Evolutionary conservation across 2,797 vertebrate genomes (phyloP).

Genomic region (Coregonus ussuriensis): DNA sequence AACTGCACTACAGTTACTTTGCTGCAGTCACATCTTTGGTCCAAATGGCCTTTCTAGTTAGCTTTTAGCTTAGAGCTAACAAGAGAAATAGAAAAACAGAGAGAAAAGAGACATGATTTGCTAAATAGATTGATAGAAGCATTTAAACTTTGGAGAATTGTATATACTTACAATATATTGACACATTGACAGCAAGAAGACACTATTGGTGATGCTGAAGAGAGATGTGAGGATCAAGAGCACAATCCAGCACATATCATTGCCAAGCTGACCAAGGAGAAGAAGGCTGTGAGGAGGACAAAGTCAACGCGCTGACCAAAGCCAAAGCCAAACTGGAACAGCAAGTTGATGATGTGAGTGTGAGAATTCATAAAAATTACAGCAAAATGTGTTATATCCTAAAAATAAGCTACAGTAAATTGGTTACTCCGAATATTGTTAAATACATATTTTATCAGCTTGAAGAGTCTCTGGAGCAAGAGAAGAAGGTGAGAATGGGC

Average conservation of each 20-base stretch:
- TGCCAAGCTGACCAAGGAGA: slow-evolving; percentile 83
- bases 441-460: slow-evolving; percentile 65
- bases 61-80: neutral
- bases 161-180: slow-evolving; percentile 24
- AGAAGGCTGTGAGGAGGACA: slow-evolving; percentile 87
- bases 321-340: slow-evolving; percentile 85
- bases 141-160: too few relatives aligned
- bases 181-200: slow-evolving; percentile 77
- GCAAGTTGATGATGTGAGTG: slow-evolving; percentile 82
- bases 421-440: neutral
- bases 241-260: slow-evolving; percentile 88
- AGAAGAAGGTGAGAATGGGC: slow-evolving; percentile 87
- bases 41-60: too few relatives aligned
- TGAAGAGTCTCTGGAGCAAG: slow-evolving; percentile 86
- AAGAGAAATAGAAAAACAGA: too few relatives aligned
- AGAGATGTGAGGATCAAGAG: slow-evolving; percentile 89
- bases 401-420: neutral
- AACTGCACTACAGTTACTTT: neutral
- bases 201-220: slow-evolving; percentile 82
- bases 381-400: neutral
- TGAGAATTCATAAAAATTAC: too few relatives aligned
- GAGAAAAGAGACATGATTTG: too few relatives aligned
- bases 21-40: neutral
- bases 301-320: slow-evolving; percentile 84
- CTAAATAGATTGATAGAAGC: too few relatives aligned